Evolutionary conservation across 2,888 invertebrate species (phyloP), one percentile per base, ranked within the genome.

Genomic region (Drosophila subquinaria): DNA sequence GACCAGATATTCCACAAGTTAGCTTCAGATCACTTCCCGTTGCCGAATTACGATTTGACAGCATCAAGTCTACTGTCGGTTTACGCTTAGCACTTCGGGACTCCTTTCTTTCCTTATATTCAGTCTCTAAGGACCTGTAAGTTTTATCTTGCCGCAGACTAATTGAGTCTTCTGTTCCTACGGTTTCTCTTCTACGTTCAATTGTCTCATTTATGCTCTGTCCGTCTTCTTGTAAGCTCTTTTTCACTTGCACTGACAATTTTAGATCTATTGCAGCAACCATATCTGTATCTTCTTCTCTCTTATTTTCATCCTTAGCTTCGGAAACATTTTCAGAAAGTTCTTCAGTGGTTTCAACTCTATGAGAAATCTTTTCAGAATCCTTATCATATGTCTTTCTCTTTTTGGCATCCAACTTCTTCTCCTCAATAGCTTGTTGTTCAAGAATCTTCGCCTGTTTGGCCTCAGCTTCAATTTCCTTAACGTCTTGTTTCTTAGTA

Each of bases 21-120:
- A 97, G 92, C 92, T 96, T 96, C 2, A 97, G 95, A 77, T 95
- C 94, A 17, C 96, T 95, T 1, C 96, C 96, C 83, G 95, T 94
- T 0, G 96, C 95, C 4, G 96, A 95, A 5, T 96, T 96, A 79
- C 96, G 94, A 86, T 97, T 96, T 1, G 95, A 96, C 47, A 98
- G 92, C 76, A 95, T 95, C 1, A 96, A 95, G 35, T 93, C 92
- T 15, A 93, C 79, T 15, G 81, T 86, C 0, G 93, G 93, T 17
- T 87, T 80, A 0, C 92, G 90, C 70, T 90, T 91, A 9, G 90
- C 87, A 62, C 69, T 90, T 5, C 91, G 89, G 1, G 78, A 73
- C 69, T 89, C 91, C 42, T 86, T 90, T 52, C 60, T 88, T 23
- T 82, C 83, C 68, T 83, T 88, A 70, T 90, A 89, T 66, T 90